These are phyloP conservation scores for Phalacrocorax pelagicus DNA, from an alignment of 2,113 vertebrate species.

Conservation along the genomic window DNA sequence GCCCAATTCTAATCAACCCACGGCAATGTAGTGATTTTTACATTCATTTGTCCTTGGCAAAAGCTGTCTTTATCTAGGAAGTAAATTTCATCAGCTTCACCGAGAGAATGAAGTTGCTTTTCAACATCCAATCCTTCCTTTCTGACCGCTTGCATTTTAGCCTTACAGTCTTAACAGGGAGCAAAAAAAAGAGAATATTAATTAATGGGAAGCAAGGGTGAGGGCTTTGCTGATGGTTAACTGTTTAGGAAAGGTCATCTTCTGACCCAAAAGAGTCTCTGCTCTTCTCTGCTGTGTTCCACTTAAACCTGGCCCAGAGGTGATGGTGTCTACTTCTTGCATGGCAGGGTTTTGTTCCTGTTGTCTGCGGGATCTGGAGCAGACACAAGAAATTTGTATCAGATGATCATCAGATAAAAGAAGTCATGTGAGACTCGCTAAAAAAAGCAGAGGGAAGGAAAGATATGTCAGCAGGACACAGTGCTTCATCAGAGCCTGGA, in stretches of 20 bases:
- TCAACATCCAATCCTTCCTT: background rate
- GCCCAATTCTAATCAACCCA: slow-evolving; percentile 31
- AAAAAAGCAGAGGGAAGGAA: background rate
- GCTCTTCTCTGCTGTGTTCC: background rate
- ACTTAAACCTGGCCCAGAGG: background rate
- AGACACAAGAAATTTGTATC: slow-evolving; percentile 41
- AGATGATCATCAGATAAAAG: slow-evolving; percentile 44
- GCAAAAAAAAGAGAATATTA: background rate
- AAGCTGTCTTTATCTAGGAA: background rate
- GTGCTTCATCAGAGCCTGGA: background rate
- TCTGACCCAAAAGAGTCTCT: background rate
- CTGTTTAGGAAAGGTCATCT: background rate
- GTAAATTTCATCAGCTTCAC: background rate
- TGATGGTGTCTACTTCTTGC: background rate
- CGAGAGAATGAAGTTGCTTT: background rate
- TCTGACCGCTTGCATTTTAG: background rate
- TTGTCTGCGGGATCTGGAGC: slow-evolving; percentile 1
- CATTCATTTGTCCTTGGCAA: background rate
- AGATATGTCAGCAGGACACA: slow-evolving; percentile 12
- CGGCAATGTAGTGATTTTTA: background rate
- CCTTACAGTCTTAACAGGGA: background rate
- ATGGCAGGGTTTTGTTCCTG: background rate
- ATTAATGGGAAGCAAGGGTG: fast-evolving
- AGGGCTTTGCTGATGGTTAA: background rate
- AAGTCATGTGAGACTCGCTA: background rate